Base-by-base conservation (phyloP, 2,888 invertebrate genomes). In the Synergus laeviventris region DNA sequence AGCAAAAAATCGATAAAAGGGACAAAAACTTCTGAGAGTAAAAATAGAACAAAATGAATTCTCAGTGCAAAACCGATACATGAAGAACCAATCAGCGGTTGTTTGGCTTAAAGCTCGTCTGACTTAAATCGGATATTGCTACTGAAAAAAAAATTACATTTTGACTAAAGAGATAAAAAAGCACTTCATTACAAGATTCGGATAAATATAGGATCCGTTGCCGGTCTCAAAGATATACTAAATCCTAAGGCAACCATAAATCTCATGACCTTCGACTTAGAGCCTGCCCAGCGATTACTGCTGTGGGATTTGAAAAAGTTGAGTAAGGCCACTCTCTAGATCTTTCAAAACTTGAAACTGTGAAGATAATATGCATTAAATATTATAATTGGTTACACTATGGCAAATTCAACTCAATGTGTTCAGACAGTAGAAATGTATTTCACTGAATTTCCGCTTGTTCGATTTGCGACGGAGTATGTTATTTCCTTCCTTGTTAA, bases 401-500 rank as follows among this genome's bases (percentile, higher is more conserved):
- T 39, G 5, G n/a, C n/a, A n/a, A n/a, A n/a, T n/a, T 49, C 1
- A 24, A 12, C 3, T 59, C 11, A 56, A 24, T 59, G 24, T 59
- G 18, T 21, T 5, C 12, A 59, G 14, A 24, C 24, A 59, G 14
- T 59, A 59, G 5, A 59, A 14, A 24, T 59, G 21, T 4, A 21
- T 14, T 14, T 14, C 21, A 9, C 4, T 11, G 56, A 49, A 31
- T 45, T 31, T 49, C 9, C 49, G 31, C 45, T 36, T 11, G 31
- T 49, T 49, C 49, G 36, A 49, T 70, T 70, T 36, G 5, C 31
- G 36, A 36, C 36, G 5, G 11, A 18, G 70, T 36, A 36, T 54
- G n/a, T n/a, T n/a, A n/a, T n/a, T n/a, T n/a, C n/a, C n/a, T 70
- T 70, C 49, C 49, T 49, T 49, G 70, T 70, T 70, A 70, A 70